Evolutionary conservation across 2,113 vertebrate species (phyloP).

Genomic region (Cyprinodon brontotheroides): DNA sequence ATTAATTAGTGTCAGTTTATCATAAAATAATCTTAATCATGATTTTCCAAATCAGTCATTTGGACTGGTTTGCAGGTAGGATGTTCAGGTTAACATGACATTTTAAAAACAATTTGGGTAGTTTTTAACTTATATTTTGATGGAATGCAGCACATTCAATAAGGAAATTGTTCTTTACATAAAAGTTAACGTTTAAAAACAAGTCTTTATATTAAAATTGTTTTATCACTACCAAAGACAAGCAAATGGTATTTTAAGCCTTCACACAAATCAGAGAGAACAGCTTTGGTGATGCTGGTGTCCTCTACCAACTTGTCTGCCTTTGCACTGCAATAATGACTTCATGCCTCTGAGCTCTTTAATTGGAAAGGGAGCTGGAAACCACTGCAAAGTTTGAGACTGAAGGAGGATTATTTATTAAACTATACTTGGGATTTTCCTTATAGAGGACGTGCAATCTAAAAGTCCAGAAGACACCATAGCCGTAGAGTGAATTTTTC

Average conservation of each 20-base stretch:
- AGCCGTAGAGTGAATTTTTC: constrained; percentile 49
- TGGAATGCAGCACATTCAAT: too few species aligned
- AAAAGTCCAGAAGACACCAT: constrained; percentile 27
- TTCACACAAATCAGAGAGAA: neutral
- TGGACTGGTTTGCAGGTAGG: too few species aligned
- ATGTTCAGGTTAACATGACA: too few species aligned
- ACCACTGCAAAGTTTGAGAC: constrained; percentile 37
- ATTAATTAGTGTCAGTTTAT: too few species aligned
- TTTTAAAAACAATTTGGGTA: too few species aligned
- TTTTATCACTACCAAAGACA: neutral
- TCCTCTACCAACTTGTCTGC: constrained; percentile 6
- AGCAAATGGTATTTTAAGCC: neutral
- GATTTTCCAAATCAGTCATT: too few species aligned
- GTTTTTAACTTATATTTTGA: too few species aligned
- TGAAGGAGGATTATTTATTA: constrained; percentile 33
- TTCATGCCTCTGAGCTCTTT: constrained; percentile 50
- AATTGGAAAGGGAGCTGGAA: constrained; percentile 49
- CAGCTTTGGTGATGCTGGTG: neutral
- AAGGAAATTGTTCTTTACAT: too few species aligned
- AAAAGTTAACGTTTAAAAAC: neutral
- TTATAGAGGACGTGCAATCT: constrained; percentile 21
- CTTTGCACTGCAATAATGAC: constrained; percentile 21
- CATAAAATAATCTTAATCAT: too few species aligned
- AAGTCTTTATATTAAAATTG: neutral
- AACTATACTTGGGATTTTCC: constrained; percentile 48